Evolutionary conservation across 2,888 invertebrate species (phyloP), one percentile per base, ranked within the genome.

Genomic region (Caenorhabditis japonica): DNA sequence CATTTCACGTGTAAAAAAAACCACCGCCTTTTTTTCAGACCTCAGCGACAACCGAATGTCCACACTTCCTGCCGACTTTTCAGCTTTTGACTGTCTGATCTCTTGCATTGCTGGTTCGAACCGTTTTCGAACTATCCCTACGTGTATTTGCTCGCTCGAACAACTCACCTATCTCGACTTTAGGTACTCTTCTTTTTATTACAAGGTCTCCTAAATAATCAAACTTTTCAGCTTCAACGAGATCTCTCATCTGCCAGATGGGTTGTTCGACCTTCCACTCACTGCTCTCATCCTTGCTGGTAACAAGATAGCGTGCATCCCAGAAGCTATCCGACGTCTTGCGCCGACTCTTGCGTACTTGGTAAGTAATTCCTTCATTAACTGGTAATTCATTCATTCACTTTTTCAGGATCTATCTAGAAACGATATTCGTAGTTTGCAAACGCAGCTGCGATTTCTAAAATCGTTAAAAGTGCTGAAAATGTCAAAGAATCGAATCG

Each of bases 1-100:
- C n/a, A n/a, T n/a, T n/a, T n/a, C n/a, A n/a, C n/a, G n/a, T n/a
- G n/a, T n/a, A n/a, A n/a, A n/a, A n/a, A n/a, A n/a, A n/a, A n/a
- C 19, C 13, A 49, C 8, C n/a, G 17, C 15, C 12, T 19, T 13
- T 25, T 23, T 69, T 79, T 39, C 74, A 80, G 80, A 80, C 64
- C 55, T 80, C 36, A 74, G 75, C 55, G 75, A 68, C 58, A 80
- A 80, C 38, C 74, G 72, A 13, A 44, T 80, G 33, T 51, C 69
- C 13, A 73, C 71, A 36, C 46, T 80, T 10, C 77, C 80, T 17
- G 72, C 53, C 38, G 75, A 76, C 49, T 69, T 75, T 46, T 47
- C 62, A 53, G 41, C 27, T 23, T 70, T 69, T 51, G 75, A 75
- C 59, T 75, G 69, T 47, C 64, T 75, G 56, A 75, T 69, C 61